Percentiles rank a stretch among this genome's conserved stretches.
Evolutionary conservation across 2,888 invertebrate genomes (phyloP).

Genomic region (Polymixis lichenea): DNA sequence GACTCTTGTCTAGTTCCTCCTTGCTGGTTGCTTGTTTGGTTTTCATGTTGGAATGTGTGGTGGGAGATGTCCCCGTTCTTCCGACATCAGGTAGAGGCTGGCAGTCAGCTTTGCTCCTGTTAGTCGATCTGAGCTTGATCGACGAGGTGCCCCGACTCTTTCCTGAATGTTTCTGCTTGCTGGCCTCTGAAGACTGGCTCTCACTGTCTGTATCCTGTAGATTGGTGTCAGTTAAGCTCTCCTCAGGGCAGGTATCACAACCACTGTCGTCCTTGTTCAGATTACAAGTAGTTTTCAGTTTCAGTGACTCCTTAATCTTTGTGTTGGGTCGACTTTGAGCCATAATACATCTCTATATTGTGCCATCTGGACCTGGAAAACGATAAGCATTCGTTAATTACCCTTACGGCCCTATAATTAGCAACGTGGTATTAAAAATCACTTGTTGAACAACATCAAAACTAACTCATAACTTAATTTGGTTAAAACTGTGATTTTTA

Average conservation of each 20-base stretch:
- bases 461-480: constrained; percentile 59
- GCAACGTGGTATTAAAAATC: constrained; percentile 72
- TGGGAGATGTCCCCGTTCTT: constrained; percentile 85
- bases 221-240: constrained; percentile 59
- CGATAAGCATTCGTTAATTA: constrained; percentile 70
- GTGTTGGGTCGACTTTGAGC: constrained; percentile 73
- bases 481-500: constrained; percentile 49
- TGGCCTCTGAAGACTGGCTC: constrained; percentile 51
- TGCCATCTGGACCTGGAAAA: constrained; percentile 84
- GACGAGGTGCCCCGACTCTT: constrained; percentile 64
- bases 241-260: constrained; percentile 69
- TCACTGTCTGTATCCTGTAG: constrained; percentile 59
- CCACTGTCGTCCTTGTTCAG: constrained; percentile 67
- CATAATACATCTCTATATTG: constrained; percentile 73
- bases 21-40: constrained; percentile 83
- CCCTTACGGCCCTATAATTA: constrained; percentile 67
- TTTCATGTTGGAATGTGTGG: constrained; percentile 90
- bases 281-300: constrained; percentile 55
- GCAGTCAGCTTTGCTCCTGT: constrained; percentile 72
- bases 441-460: constrained; percentile 65
- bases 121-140: constrained; percentile 73
- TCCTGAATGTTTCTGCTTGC: constrained; percentile 47
- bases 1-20: constrained; percentile 86
- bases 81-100: constrained; percentile 87
- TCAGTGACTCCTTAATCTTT: constrained; percentile 72